Conservation (phyloP, 2,113 vertebrate genomes). For the Myrmecobius fasciatus region DNA sequence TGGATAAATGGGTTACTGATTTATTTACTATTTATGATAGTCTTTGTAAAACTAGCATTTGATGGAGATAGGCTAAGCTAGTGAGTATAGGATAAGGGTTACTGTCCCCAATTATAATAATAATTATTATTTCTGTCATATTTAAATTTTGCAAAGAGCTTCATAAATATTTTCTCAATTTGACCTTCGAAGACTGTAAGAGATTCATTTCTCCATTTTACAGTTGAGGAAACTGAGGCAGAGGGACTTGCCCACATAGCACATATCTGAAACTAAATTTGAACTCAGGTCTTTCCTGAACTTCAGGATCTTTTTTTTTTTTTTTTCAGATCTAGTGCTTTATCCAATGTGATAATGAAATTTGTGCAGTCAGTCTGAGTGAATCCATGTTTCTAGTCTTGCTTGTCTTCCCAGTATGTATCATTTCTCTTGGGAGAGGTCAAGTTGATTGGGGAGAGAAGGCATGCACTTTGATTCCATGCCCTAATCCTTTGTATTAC, state of each 20-base stretch:
- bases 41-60: neutral
- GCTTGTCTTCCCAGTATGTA: neutral
- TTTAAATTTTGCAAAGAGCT: neutral
- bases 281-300: neutral
- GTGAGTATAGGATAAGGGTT: neutral
- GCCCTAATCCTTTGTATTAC: neutral
- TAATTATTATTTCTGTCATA: neutral
- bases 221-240: neutral
- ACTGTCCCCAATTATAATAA: neutral
- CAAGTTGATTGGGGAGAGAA: neutral
- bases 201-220: neutral
- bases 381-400: neutral
- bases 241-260: neutral
- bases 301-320: too few relatives aligned
- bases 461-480: neutral
- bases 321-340: neutral
- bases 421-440: neutral
- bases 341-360: neutral
- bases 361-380: neutral
- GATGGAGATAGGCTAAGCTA: neutral
- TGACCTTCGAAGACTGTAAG: neutral
- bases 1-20: neutral
- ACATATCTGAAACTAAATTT: neutral
- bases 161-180: neutral
- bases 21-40: neutral